phyloP scores from a whole-genome alignment of 2,113 vertebrate species.

The Erythrocercus mccallii region DNA sequence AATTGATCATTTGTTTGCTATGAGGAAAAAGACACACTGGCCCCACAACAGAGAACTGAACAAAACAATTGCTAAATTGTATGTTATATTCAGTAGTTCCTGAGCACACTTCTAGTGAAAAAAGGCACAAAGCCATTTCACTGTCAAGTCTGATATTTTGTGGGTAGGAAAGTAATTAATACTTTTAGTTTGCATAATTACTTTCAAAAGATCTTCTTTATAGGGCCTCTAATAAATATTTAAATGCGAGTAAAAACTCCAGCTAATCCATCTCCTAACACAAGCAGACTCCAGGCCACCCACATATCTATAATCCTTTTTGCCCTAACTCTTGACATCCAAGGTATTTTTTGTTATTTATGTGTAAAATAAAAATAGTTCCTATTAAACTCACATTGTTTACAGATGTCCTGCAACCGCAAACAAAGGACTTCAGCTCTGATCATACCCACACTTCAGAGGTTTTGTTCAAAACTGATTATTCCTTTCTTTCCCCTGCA shows the following conservation, averaged over 20 bases:
- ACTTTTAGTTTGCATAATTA: neutral
- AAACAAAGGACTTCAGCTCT: neutral
- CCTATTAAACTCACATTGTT: neutral
- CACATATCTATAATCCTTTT: neutral
- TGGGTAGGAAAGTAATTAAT: neutral
- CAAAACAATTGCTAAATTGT: neutral
- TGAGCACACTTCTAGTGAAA: neutral
- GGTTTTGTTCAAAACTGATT: neutral
- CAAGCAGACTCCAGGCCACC: neutral
- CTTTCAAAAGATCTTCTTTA: neutral
- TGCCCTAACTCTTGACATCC: neutral
- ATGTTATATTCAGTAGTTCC: neutral
- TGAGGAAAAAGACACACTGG: neutral
- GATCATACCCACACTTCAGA: neutral
- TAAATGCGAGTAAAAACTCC: neutral
- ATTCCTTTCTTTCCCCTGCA: neutral
- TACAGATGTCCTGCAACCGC: neutral
- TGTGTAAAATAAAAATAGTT: neutral
- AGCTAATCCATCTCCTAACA: neutral
- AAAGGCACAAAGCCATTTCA: neutral
- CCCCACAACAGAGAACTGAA: neutral
- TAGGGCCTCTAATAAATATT: neutral
- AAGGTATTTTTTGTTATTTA: neutral
- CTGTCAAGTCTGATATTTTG: neutral
- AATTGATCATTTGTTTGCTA: neutral